phyloP scores from a whole-genome alignment of 2,888 invertebrate genomes.

The Lepidonotus clava region DNA sequence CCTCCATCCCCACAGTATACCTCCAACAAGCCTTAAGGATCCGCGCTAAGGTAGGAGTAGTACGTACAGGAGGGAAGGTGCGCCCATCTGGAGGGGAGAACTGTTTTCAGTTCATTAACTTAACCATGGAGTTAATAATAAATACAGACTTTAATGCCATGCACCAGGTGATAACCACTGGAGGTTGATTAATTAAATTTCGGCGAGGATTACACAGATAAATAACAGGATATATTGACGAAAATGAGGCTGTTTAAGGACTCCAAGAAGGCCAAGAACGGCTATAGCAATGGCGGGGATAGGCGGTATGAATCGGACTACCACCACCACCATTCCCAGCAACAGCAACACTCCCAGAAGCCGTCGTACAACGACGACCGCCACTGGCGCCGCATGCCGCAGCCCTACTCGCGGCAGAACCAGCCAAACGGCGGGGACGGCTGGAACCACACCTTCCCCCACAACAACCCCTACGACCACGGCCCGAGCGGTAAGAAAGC shows the following conservation, averaged over 20 bases:
- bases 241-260: not conserved
- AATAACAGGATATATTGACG: too few species aligned
- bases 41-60: too few species aligned
- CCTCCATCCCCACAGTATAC: too few species aligned
- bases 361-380: not conserved
- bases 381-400: not conserved
- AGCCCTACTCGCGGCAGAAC: not conserved
- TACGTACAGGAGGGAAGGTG: too few species aligned
- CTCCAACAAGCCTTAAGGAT: too few species aligned
- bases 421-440: not conserved
- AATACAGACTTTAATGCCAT: too few species aligned
- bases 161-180: too few species aligned
- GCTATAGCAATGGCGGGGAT: not conserved
- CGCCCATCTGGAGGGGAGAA: too few species aligned
- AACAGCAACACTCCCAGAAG: not conserved
- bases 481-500: not conserved
- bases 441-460: slow-evolving; percentile 1
- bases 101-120: too few species aligned
- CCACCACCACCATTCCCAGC: not conserved
- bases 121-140: too few species aligned
- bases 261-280: not conserved
- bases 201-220: too few species aligned
- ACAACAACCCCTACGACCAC: not conserved
- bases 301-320: not conserved
- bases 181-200: too few species aligned